Evolutionary conservation across 1,140 invertebrate species (phyloP), one percentile per base, ranked within the genome.

Genomic region (Tyrophagus putrescentiae): DNA sequence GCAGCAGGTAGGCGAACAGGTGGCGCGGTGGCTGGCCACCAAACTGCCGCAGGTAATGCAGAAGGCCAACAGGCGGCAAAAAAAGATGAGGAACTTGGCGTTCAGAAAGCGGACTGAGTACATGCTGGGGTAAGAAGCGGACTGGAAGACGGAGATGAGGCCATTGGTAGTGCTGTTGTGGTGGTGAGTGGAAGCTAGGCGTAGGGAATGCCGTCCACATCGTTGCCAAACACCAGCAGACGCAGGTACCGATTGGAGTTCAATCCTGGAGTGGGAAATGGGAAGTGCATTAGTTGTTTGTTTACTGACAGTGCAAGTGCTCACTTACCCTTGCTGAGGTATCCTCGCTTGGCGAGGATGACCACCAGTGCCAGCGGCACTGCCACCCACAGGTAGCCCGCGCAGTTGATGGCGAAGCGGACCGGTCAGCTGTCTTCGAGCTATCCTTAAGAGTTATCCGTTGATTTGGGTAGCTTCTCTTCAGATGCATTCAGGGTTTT

Each of bases 61-160:
- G 67, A 93, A 86, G 28, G 90, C 90, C 57, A 91, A 73, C 64
- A 93, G 79, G 63, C 91, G 76, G 77, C 95, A 95, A 23, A 92
- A 80, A 75, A 97, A 94, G 34, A 97, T 91, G 50, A 97, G 74
- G 75, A 96, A 94, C 70, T 95, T 90, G 0, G 91, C 93, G 73
- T 97, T 89, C 68, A 79, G 81, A 71, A 95, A 97, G 60, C 60
- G 68, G 21, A 59, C 56, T 31, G 57, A 13, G 33, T 21, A 21
- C 9, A 23, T 56, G 13, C 13, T 21, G n/a, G 21, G 57, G 9
- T 57, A 29, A 6, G 18, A 32, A 9, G 45, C 32, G 16, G 29
- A 21, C 27, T 34, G 18, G n/a, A 11, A 59, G 11, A 50, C 21
- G 1, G 29, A 29, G 42, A 59, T 27, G n/a, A 61, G 25, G 34